A percentile compares a stretch with the other conserved stretches of the same genome.
These are phyloP conservation scores for Lepidochrysops patricia DNA, from an alignment of 2,888 invertebrate species.

Conservation along the genomic window DNA sequence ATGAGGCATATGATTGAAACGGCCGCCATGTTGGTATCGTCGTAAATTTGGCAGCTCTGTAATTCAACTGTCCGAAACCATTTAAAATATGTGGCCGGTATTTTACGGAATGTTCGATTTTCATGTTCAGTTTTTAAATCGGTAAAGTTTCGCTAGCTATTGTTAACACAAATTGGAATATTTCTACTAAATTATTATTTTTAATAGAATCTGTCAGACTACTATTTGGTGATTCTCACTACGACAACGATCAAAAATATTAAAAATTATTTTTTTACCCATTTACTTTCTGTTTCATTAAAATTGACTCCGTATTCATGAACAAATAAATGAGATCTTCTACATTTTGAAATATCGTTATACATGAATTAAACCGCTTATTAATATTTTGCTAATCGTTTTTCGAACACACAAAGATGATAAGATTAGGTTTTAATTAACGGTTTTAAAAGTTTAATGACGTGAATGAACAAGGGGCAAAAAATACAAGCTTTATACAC, in stretches of 20 bases:
- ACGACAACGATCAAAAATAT: too few relatives aligned
- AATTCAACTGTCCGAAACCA: constrained; percentile 2
- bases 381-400: background rate
- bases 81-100: background rate
- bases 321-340: too few relatives aligned
- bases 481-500: background rate
- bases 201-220: too few relatives aligned
- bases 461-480: background rate
- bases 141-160: background rate
- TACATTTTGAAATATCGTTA: too few relatives aligned
- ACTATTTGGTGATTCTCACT: too few relatives aligned
- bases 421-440: too few relatives aligned
- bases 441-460: background rate
- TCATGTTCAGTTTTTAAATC: background rate
- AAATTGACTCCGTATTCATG: too few relatives aligned
- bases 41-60: constrained; percentile 3
- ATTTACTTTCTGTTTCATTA: too few relatives aligned
- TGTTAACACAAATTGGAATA: too few relatives aligned
- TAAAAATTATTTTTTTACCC: too few relatives aligned
- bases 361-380: too few relatives aligned
- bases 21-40: background rate
- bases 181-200: too few relatives aligned
- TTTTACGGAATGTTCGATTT: background rate
- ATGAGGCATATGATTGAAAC: constrained; percentile 1
- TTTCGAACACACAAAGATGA: background rate